A percentile compares a stretch with the other conserved stretches of the same genome.
phyloP scores from a whole-genome alignment of 2,797 vertebrate genomes.

The Chrosomus eos region DNA sequence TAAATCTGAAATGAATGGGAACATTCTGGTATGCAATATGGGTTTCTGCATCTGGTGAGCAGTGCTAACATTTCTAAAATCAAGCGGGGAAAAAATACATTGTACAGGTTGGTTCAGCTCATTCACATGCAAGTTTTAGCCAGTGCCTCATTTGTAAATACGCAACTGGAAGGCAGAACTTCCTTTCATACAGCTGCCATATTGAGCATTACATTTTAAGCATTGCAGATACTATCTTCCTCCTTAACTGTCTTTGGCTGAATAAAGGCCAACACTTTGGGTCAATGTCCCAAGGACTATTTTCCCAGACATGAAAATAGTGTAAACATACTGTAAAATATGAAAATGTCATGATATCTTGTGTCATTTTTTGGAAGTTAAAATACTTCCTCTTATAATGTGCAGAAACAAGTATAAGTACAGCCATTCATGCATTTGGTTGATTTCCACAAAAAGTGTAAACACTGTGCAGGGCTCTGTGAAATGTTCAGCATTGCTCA shows the following conservation, averaged over 20 bases:
- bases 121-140: not conserved
- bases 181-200: not conserved
- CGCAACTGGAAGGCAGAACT: not conserved
- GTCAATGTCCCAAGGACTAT: not conserved
- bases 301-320: not conserved
- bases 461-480: not conserved
- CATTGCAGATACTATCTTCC: not conserved
- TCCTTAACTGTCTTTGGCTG: not conserved
- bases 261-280: not conserved
- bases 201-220: not conserved
- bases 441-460: not conserved
- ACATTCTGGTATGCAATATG: not conserved
- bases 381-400: not conserved
- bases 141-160: not conserved
- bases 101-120: not conserved
- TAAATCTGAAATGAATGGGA: not conserved
- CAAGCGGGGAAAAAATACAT: not conserved
- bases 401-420: constrained; percentile 4
- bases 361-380: not conserved
- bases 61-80: not conserved
- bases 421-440: not conserved
- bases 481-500: not conserved
- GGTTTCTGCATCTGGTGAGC: too few species aligned
- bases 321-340: not conserved
- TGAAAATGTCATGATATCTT: not conserved